Conservation (phyloP, 2,797 vertebrate species). For the Eleutherodactylus coqui region DNA sequence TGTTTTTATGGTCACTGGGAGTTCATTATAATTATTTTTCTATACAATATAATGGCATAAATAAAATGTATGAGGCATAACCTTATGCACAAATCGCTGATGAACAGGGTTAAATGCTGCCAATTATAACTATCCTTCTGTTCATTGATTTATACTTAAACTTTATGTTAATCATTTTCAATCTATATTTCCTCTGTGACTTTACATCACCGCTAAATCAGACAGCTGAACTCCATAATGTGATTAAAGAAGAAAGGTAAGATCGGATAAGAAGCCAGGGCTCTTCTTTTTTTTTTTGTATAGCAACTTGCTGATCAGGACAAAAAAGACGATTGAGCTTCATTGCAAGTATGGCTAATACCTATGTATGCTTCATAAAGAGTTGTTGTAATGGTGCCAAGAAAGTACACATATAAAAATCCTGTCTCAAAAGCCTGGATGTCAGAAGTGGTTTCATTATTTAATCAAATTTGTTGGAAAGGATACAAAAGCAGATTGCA, state of each 20-base stretch:
- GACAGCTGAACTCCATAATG: neutral
- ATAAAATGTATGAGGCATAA: neutral
- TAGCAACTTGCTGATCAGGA: neutral
- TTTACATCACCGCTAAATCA: neutral
- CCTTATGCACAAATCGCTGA: neutral
- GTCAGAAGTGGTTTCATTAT: neutral
- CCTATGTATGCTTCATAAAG: neutral
- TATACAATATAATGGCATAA: neutral
- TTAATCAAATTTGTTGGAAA: neutral
- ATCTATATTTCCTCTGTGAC: conserved; percentile 1
- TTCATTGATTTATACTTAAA: conserved; percentile 20
- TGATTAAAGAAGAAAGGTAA: conserved; percentile 14
- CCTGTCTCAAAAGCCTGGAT: neutral
- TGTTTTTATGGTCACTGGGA: neutral
- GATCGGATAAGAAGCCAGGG: neutral
- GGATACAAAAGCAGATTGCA: neutral
- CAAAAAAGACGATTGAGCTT: neutral
- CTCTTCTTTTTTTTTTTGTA: neutral
- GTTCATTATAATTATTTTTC: neutral
- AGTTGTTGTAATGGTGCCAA: neutral
- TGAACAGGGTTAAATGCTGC: neutral
- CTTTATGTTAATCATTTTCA: conserved; percentile 9
- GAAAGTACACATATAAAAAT: neutral
- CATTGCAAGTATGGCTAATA: neutral
- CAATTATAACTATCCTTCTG: neutral